Percentiles rank a stretch among this genome's conserved stretches.
Evolutionary conservation across 2,888 invertebrate genomes (phyloP).

Genomic region (Achlya flavicornis): DNA sequence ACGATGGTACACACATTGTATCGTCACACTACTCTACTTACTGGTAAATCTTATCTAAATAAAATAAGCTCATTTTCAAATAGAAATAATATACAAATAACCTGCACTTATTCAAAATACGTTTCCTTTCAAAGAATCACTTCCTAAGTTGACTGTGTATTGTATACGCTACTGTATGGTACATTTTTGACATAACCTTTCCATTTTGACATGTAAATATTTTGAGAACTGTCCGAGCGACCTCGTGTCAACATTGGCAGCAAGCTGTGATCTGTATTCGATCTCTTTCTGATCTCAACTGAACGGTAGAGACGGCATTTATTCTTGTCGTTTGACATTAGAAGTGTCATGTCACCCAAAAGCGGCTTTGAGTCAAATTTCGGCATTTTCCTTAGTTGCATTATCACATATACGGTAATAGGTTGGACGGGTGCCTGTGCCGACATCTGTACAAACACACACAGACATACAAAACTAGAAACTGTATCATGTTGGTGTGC

Average conservation of each 20-base stretch:
- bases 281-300: constrained; percentile 20
- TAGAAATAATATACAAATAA: constrained; percentile 1
- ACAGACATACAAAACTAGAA: constrained; percentile 42
- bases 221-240: constrained; percentile 43
- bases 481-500: constrained; percentile 51
- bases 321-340: constrained; percentile 30
- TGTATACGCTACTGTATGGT: constrained; percentile 32
- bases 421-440: constrained; percentile 57
- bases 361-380: constrained; percentile 60
- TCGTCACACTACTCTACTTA: constrained; percentile 7
- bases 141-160: constrained; percentile 16
- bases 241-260: constrained; percentile 28
- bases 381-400: constrained; percentile 65
- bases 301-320: constrained; percentile 22
- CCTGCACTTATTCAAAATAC: constrained; percentile 7
- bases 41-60: constrained; percentile 13
- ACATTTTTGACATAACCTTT: constrained; percentile 57
- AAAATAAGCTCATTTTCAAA: constrained; percentile 1
- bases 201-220: constrained; percentile 52
- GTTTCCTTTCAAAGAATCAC: background rate
- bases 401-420: constrained; percentile 75
- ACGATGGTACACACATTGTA: constrained; percentile 30
- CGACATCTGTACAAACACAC: constrained; percentile 63
- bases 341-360: constrained; percentile 55
- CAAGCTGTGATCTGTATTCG: constrained; percentile 15